Evolutionary conservation across 1,140 invertebrate genomes (phyloP), one percentile per base, ranked within the genome.

Genomic region (Arctopsyche grandis): DNA sequence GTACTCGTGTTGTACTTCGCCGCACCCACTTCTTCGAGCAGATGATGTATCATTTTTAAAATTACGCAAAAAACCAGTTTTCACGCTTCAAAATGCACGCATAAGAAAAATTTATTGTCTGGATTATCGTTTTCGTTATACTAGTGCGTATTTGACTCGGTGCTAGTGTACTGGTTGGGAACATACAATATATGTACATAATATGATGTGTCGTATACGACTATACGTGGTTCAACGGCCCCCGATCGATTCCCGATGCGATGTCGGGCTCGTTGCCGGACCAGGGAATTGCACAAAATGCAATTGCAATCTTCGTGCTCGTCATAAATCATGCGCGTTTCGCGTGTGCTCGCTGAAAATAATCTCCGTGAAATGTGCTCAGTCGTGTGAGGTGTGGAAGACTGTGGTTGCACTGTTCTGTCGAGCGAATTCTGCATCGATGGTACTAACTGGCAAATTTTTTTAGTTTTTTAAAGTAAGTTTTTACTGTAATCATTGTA

Each of bases 191-290:
- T n/a, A n/a, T n/a, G n/a, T n/a, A n/a, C n/a, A n/a, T n/a, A n/a
- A n/a, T n/a, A n/a, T n/a, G n/a, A 7, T 38, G 29, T 60, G 9
- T 60, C 21, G 58, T 7, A 38, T 4, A n/a, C n/a, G n/a, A n/a
- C n/a, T n/a, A n/a, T n/a, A 14, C 5, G 21, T 24, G 63, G 63
- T 66, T 66, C 63, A 66, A 66, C 63, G 63, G 21, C 63, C 63
- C 21, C 24, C 0, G 63, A 66, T 66, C 63, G 63, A 66, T 66
- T 66, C 63, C 24, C 16, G 58, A 12, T 26, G 63, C 16, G 3
- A 21, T 60, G 58, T 60, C 58, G 21, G 21, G 9, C 4, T 19
- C 29, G 29, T 22, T 60, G 21, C 9, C 21, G 21, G 21, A 21
- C 16, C 58, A 1, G n/a, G n/a, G 48, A 52, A 52, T 52, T 16